A percentile compares a stretch with the other conserved stretches of the same genome.
phyloP scores from a whole-genome alignment of 2,888 invertebrate genomes.

The Harpagoxenus sublaevis region DNA sequence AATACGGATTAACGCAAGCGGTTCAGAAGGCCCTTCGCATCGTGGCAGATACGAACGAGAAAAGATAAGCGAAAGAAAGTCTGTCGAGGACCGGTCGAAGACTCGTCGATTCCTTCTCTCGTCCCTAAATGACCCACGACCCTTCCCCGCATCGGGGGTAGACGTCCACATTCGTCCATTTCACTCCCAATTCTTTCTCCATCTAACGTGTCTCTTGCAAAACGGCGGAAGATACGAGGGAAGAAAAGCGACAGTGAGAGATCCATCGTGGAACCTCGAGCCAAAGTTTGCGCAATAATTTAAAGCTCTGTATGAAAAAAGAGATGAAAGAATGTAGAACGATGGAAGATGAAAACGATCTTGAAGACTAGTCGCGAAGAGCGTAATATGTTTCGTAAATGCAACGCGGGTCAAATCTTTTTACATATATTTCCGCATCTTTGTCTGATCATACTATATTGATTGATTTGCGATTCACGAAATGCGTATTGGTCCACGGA shows the following conservation, averaged over 20 bases:
- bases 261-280: conserved; percentile 14
- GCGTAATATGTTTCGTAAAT: background rate
- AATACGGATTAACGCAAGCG: conserved; percentile 39
- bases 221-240: conserved; percentile 6
- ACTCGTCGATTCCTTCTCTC: conserved; percentile 57
- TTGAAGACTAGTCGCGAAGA: background rate
- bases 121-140: conserved; percentile 58
- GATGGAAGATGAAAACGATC: background rate
- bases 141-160: background rate
- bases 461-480: background rate
- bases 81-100: conserved; percentile 53
- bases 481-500: conserved; percentile 58
- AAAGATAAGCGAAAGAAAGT: conserved; percentile 52
- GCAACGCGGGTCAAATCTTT: background rate
- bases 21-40: conserved; percentile 4
- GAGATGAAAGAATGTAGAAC: background rate
- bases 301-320: background rate
- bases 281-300: conserved; percentile 20
- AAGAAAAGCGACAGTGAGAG: conserved; percentile 18
- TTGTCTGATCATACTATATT: background rate
- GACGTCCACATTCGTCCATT: conserved; percentile 30
- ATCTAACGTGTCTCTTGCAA: background rate
- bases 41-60: conserved; percentile 56
- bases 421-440: background rate
- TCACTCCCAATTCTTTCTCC: conserved; percentile 29